Conservation (phyloP, 30 jellyfish, hydroid and myxozoan species). For the Haliclystus octoradiatus region DNA sequence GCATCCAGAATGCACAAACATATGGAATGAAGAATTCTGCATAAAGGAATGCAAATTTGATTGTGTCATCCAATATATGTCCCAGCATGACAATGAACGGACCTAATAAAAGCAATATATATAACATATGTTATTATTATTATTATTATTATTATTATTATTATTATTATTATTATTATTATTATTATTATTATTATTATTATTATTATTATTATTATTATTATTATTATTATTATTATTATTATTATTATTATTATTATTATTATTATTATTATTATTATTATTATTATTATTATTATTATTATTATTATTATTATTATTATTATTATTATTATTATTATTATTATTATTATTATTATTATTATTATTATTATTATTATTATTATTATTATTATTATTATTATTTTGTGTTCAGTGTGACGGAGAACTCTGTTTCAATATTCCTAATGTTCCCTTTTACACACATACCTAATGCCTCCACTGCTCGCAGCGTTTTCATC, state of each 20-base stretch:
- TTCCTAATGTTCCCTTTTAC: background rate
- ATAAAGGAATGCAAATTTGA: constrained; percentile 59
- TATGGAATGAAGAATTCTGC: constrained; percentile 69
- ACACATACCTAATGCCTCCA: constrained; percentile 58
- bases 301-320: background rate
- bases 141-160: background rate
- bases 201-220: constrained; percentile 3
- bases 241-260: background rate
- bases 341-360: constrained; percentile 2
- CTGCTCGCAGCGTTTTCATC: constrained; percentile 67
- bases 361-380: constrained; percentile 2
- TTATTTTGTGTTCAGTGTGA: no score
- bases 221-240: background rate
- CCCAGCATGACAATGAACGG: constrained; percentile 99
- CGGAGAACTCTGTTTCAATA: no score
- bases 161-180: background rate
- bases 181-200: background rate
- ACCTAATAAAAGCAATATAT: constrained; percentile 42
- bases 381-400: background rate
- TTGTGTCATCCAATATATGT: constrained; percentile 66
- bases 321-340: constrained; percentile 3
- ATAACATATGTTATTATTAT: no score
- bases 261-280: background rate
- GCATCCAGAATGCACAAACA: constrained; percentile 85
- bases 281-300: background rate